phyloP scores from a whole-genome alignment of 37 sponge, comb jelly and placozoan genomes.

The Haliclona indistincta region DNA sequence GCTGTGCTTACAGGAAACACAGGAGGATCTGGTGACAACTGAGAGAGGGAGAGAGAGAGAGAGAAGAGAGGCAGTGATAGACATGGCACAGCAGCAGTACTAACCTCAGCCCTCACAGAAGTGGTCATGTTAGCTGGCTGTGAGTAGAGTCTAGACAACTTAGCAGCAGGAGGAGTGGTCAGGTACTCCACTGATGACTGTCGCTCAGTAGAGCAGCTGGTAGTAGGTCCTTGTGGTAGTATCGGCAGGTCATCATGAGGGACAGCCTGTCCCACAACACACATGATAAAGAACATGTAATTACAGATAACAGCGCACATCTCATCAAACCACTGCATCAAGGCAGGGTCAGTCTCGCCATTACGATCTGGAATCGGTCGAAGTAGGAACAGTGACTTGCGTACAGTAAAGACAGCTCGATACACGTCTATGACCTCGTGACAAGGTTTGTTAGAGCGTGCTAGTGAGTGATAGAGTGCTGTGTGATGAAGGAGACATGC shows the following conservation, averaged over 20 bases:
- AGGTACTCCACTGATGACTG: not conserved
- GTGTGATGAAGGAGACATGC: conserved; percentile 70
- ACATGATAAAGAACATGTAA: conserved; percentile 52
- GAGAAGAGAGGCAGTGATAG: not conserved
- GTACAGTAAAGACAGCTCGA: conserved; percentile 50
- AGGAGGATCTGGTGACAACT: not conserved
- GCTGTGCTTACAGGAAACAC: not conserved
- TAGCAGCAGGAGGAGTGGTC: not conserved
- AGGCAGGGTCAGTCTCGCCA: no score
- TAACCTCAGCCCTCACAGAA: no score
- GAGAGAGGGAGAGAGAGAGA: no score
- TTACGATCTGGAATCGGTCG: conserved; percentile 34
- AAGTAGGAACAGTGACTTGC: conserved; percentile 45
- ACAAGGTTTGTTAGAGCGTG: conserved; percentile 16
- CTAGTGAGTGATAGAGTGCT: conserved; percentile 32
- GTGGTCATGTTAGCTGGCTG: no score
- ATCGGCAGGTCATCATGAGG: conserved; percentile 37
- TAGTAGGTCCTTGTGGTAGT: not conserved
- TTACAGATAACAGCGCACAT: conserved; percentile 55
- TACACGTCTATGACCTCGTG: conserved; percentile 58
- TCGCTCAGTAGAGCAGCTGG: not conserved
- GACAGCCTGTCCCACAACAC: conserved; percentile 38
- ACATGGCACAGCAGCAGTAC: no score
- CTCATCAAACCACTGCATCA: conserved; percentile 36
- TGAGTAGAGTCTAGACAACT: no score